Evolutionary conservation across 2,113 vertebrate species (phyloP).

Genomic region (Petromus typicus): DNA sequence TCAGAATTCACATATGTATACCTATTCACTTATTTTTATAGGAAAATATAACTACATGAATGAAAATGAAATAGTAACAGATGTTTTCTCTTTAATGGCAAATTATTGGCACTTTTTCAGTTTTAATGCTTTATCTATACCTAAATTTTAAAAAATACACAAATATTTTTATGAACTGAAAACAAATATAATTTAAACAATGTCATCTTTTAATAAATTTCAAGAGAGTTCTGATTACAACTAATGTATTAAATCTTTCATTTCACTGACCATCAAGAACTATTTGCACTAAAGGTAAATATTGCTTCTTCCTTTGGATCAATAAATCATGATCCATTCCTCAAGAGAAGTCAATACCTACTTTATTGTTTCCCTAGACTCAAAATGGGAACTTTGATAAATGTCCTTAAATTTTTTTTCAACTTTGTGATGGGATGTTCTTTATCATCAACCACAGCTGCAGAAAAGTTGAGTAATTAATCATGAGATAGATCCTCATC

Average conservation of each 20-base stretch:
- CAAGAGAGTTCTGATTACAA: constrained; percentile 57
- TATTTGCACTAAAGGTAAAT: constrained; percentile 75
- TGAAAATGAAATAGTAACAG: not conserved
- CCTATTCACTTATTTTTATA: not conserved
- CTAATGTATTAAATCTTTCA: constrained; percentile 54
- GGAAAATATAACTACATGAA: not conserved
- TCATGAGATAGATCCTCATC: constrained; percentile 62
- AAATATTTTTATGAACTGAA: constrained; percentile 42
- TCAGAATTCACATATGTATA: constrained; percentile 20
- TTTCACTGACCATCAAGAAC: constrained; percentile 61
- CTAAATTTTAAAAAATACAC: not conserved
- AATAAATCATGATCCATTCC: constrained; percentile 74
- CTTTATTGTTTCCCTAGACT: constrained; percentile 78
- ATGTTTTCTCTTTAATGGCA: not conserved
- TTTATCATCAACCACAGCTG: constrained; percentile 59
- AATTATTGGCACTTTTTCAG: not conserved
- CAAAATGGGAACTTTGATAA: constrained; percentile 79
- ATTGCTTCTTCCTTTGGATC: constrained; percentile 69
- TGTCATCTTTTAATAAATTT: constrained; percentile 45
- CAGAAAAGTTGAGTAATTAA: constrained; percentile 71
- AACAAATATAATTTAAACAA: constrained; percentile 12
- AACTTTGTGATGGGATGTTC: constrained; percentile 69
- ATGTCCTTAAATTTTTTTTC: constrained; percentile 75
- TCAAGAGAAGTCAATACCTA: constrained; percentile 78
- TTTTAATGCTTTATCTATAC: not conserved